Evolutionary conservation across 2,113 vertebrate species (phyloP).

Genomic region (Psephotus haematonotus): DNA sequence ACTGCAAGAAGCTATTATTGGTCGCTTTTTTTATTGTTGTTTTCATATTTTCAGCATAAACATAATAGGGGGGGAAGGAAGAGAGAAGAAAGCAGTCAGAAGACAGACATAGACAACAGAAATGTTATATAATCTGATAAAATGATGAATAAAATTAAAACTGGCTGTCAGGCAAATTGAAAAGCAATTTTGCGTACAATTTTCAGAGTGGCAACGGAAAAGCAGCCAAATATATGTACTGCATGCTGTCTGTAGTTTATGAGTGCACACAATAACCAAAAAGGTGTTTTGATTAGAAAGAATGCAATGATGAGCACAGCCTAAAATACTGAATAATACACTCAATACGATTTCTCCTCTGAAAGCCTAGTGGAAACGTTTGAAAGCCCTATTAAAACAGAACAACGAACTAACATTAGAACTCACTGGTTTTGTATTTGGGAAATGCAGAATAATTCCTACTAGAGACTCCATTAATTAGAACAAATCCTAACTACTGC

Average conservation of each 20-base stretch:
- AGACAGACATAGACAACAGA: conserved; percentile 63
- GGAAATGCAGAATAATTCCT: conserved; percentile 57
- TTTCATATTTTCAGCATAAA: conserved; percentile 77
- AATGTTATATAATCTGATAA: conserved; percentile 75
- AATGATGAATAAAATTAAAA: conserved; percentile 81
- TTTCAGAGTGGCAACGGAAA: conserved; percentile 64
- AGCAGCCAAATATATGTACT: conserved; percentile 64
- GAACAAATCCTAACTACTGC: conserved; percentile 57
- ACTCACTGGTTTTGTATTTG: conserved; percentile 17
- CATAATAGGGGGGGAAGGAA: conserved; percentile 39
- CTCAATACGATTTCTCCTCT: not conserved
- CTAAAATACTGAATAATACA: conserved; percentile 8
- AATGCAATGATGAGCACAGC: conserved; percentile 20
- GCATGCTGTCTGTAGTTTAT: conserved; percentile 39
- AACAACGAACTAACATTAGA: conserved; percentile 28
- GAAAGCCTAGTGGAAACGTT: conserved; percentile 39
- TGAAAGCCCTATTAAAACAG: conserved; percentile 24
- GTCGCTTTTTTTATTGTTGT: conserved; percentile 77
- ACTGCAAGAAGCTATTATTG: conserved; percentile 78
- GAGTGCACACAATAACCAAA: conserved; percentile 38
- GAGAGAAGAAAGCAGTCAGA: conserved; percentile 45
- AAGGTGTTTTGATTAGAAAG: conserved; percentile 52
- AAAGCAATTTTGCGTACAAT: conserved; percentile 77
- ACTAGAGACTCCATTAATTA: conserved; percentile 65
- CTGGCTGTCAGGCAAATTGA: conserved; percentile 78